phyloP scores from a whole-genome alignment of 2,113 vertebrate genomes.

The Crotalus horridus region DNA sequence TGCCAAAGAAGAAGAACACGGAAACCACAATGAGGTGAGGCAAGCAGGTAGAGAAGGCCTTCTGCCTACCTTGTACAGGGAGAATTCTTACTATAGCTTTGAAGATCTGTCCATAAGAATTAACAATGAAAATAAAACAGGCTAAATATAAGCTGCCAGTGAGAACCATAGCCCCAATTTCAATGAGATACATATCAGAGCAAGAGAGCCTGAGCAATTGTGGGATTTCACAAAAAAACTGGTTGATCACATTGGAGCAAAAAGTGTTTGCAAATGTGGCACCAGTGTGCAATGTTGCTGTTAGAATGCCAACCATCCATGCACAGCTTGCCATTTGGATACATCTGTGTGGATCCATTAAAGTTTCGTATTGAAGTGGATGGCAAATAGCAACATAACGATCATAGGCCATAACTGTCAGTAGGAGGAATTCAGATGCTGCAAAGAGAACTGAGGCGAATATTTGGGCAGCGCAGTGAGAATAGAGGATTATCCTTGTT shows the following conservation, averaged over 20 bases:
- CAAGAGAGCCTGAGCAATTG: background rate
- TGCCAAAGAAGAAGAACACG: background rate
- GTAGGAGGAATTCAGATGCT: background rate
- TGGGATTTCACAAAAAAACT: background rate
- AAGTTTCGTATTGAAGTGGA: background rate
- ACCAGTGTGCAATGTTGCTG: background rate
- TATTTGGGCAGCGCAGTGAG: background rate
- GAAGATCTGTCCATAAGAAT: background rate
- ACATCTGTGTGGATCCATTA: background rate
- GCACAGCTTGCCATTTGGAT: background rate
- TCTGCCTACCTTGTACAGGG: background rate
- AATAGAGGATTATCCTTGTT: background rate
- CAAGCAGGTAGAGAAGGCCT: background rate
- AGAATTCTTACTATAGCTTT: background rate
- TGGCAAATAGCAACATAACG: background rate
- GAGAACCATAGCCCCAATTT: background rate
- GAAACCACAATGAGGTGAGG: background rate
- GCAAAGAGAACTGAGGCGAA: background rate
- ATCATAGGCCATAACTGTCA: background rate
- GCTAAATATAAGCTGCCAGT: background rate
- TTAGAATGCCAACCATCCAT: background rate
- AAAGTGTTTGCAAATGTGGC: background rate
- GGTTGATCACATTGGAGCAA: background rate
- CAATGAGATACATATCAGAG: background rate
- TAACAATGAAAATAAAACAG: background rate